Conservation (phyloP, 2,888 invertebrate genomes). For the Clepsis dumicolana region DNA sequence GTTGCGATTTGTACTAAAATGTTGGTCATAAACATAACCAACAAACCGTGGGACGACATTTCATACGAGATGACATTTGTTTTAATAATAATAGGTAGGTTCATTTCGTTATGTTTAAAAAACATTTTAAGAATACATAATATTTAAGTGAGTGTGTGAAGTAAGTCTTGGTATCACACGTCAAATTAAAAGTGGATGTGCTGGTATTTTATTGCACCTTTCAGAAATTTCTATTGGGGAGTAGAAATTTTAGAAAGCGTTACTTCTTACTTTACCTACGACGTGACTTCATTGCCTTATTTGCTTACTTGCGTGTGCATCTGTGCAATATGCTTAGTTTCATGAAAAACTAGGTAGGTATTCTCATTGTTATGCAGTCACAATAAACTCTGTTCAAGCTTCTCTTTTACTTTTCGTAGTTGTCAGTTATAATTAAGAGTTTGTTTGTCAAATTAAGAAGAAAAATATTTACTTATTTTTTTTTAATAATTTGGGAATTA, state of each 20-base stretch:
- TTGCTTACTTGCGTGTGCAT: constrained; percentile 14
- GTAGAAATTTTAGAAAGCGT: constrained; percentile 43
- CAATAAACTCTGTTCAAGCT: background rate
- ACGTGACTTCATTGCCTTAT: constrained; percentile 30
- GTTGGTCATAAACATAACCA: background rate
- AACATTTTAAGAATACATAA: background rate
- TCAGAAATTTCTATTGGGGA: constrained; percentile 26
- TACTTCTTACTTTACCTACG: constrained; percentile 29
- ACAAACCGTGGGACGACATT: background rate
- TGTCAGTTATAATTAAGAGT: no score
- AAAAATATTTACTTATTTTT: no score
- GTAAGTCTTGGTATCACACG: constrained; percentile 20
- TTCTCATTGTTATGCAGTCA: background rate
- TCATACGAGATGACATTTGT: no score
- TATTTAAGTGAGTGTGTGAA: background rate
- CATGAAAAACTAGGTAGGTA: no score
- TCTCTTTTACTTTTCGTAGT: background rate
- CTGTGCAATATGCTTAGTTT: constrained; percentile 8
- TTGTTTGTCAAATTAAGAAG: no score
- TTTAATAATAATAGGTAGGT: no score
- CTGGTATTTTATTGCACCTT: constrained; percentile 40
- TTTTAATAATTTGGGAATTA: no score
- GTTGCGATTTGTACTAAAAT: no score
- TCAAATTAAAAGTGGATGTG: constrained; percentile 26
- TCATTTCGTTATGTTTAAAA: background rate